Evolutionary conservation across 2,113 vertebrate genomes (phyloP).

Genomic region (Nothobranchius furzeri): DNA sequence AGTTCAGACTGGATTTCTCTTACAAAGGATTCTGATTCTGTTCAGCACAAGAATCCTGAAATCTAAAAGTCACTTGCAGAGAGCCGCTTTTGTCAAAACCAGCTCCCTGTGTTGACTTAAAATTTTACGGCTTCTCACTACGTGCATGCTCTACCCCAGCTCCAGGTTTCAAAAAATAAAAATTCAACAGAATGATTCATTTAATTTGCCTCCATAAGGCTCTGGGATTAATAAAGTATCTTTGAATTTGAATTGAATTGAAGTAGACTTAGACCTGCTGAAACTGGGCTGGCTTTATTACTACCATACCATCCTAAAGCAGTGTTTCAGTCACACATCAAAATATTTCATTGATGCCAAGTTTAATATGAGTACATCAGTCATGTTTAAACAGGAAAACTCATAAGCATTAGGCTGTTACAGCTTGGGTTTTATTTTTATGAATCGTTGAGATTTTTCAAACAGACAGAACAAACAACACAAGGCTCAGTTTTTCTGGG

Average conservation of each 20-base stretch:
- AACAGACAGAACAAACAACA: too few species aligned
- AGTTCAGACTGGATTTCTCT: background rate
- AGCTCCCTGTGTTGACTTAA: background rate
- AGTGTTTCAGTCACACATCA: too few species aligned
- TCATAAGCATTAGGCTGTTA: too few species aligned
- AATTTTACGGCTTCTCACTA: background rate
- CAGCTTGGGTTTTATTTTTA: too few species aligned
- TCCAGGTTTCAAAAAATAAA: background rate
- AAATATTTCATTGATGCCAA: too few species aligned
- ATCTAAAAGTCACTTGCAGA: background rate
- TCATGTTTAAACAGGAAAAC: too few species aligned
- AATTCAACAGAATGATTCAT: background rate
- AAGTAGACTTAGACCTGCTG: constrained; percentile 6
- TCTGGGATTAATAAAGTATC: background rate
- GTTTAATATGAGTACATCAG: too few species aligned
- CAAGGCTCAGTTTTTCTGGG: too few species aligned
- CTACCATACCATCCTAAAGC: too few species aligned
- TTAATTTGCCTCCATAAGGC: background rate
- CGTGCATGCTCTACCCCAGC: background rate
- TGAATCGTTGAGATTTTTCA: too few species aligned
- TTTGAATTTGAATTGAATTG: too few species aligned
- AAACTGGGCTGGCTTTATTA: background rate
- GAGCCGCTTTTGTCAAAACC: background rate
- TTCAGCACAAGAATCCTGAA: background rate
- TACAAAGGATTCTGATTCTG: background rate